Conservation (phyloP, 2,888 invertebrate species). For the Doris montereyensis region DNA sequence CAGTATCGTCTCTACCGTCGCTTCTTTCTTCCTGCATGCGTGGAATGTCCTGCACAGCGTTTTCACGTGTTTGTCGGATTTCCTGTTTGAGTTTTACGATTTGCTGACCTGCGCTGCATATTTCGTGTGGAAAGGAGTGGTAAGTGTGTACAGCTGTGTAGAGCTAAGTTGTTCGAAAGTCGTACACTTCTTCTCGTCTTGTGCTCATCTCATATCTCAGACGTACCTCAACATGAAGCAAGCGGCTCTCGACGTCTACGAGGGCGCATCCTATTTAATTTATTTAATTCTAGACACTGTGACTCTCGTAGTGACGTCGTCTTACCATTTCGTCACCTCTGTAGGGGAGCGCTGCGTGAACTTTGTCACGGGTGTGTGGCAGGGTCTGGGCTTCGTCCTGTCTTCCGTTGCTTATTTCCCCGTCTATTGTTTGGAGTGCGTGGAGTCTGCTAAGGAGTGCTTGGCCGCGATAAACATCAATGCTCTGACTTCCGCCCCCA, state of each 20-base stretch:
- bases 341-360: slow-evolving; percentile 33
- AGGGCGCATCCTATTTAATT: no score
- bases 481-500: slow-evolving; percentile 49
- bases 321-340: slow-evolving; percentile 29
- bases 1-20: neutral
- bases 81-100: neutral
- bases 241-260: neutral
- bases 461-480: slow-evolving; percentile 3
- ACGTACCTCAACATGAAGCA: neutral
- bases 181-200: neutral
- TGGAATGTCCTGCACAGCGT: neutral
- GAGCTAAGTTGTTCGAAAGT: slow-evolving; percentile 27
- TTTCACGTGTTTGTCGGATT: neutral
- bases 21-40: neutral
- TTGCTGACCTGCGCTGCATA: neutral
- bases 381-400: slow-evolving; percentile 41
- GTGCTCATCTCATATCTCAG: neutral
- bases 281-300: neutral
- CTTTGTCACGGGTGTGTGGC: slow-evolving; percentile 39
- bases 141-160: slow-evolving; percentile 38
- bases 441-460: slow-evolving; percentile 33
- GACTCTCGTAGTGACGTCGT: neutral
- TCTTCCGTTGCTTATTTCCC: slow-evolving; percentile 39
- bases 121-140: neutral
- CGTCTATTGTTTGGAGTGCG: neutral